Base-by-base conservation (phyloP, 2,888 invertebrate species). In the Pteria penguin region DNA sequence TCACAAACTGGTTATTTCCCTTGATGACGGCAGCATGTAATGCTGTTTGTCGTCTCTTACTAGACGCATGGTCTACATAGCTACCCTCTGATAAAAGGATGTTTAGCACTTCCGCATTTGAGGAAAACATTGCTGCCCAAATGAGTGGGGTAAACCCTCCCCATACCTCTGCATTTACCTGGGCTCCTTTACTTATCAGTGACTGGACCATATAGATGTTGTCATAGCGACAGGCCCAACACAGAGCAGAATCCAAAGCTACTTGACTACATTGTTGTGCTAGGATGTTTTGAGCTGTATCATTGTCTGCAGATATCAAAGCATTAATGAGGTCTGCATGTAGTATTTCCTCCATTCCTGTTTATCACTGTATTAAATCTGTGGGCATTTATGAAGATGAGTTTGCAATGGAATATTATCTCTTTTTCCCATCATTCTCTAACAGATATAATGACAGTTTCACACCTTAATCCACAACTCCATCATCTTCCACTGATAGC, bases 121-220 rank as follows among this genome's bases (percentile, higher is more conserved):
- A 76, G 18, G 83, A 80, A 77, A 82, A 85, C 33, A 85, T 82
- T 2, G 79, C 75, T 1, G 83, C 76, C 84, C 84, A 85, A 1
- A 85, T 76, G 4, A 86, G 74, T n/a, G 86, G 84, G 22, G 84
- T 82, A 66, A 83, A 83, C 24, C 86, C 86, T 60, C 83, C 84
- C 82, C 83, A 85, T 2, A 83, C 78, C 57, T 80, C 75, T 4
- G 76, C 81, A 74, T 84, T 83, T 24, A 73, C 72, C 67, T 84
- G 61, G 11, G 83, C 86, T 2, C 84, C 84, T 27, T 61, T 58
- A 1, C 78, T 70, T 11, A 85, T n/a, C 27, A 86, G 72, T 2
- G 72, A 54, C 11, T 71, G 52, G 5, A 82, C 75, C 36, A 84
- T 76, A 55, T 82, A 72, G 67, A 78, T 52, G 62, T 80, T 67